Evolutionary conservation across 2,797 vertebrate genomes (phyloP).

Genomic region (Gobio occitaniae): DNA sequence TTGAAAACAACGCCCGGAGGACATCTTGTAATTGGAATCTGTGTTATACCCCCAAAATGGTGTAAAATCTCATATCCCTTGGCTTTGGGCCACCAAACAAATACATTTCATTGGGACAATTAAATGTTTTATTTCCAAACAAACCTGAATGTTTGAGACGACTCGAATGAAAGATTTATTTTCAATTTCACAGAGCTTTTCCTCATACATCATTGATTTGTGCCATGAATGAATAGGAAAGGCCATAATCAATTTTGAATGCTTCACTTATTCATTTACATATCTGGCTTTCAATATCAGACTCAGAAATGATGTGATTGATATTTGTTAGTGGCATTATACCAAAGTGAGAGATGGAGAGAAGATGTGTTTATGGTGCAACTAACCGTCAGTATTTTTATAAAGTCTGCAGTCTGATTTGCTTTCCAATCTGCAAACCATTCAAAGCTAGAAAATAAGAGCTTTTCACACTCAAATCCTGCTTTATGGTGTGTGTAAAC

Average conservation of each 20-base stretch:
- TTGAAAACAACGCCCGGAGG: constrained; percentile 8
- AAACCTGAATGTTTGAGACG: constrained; percentile 24
- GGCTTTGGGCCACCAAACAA: constrained; percentile 12
- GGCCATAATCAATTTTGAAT: constrained; percentile 26
- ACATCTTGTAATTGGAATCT: constrained; percentile 43
- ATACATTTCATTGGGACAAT: constrained; percentile 7
- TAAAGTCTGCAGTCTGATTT: constrained; percentile 13
- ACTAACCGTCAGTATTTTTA: not conserved
- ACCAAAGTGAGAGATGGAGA: not conserved
- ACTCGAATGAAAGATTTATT: constrained; percentile 36
- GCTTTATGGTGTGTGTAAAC: constrained; percentile 17
- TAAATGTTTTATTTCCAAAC: constrained; percentile 47
- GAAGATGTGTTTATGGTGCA: not conserved
- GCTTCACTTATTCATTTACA: constrained; percentile 30
- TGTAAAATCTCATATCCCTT: constrained; percentile 37
- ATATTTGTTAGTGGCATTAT: constrained; percentile 4
- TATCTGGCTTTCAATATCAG: constrained; percentile 22
- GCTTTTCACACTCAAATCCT: constrained; percentile 16
- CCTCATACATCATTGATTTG: constrained; percentile 35
- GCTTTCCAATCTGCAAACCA: constrained; percentile 27
- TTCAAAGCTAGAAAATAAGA: constrained; percentile 5
- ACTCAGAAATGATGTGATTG: not conserved
- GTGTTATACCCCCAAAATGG: constrained; percentile 18
- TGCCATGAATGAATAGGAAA: constrained; percentile 15
- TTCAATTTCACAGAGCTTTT: constrained; percentile 38